A percentile compares a stretch with the other conserved stretches of the same genome.
Evolutionary conservation across 2,113 vertebrate species (phyloP).

Genomic region (Spilogale gracilis): DNA sequence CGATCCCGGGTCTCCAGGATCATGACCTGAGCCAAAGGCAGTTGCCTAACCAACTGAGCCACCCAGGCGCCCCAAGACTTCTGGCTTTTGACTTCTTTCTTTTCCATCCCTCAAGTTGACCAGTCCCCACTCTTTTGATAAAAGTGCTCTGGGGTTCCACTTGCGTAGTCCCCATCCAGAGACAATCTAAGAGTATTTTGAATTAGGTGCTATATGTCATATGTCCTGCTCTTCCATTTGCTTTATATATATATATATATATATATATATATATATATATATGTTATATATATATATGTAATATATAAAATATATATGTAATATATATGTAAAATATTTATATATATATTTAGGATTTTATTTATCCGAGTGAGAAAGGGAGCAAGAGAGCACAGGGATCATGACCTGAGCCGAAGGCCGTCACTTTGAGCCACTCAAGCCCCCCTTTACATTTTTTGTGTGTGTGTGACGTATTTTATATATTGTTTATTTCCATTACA

Average conservation of each 20-base stretch:
- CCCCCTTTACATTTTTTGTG: too few species aligned
- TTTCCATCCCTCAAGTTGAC: rapidly evolving
- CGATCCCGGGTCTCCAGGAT: too few species aligned
- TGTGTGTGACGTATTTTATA: too few species aligned
- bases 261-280: too few species aligned
- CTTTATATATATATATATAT: not conserved
- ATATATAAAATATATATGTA: too few species aligned
- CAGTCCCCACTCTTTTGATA: not conserved
- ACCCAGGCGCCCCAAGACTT: not conserved
- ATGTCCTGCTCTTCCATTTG: not conserved
- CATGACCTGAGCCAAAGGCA: too few species aligned
- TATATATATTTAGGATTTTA: not conserved
- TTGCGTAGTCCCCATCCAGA: not conserved
- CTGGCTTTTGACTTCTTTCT: not conserved
- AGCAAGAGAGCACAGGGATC: not conserved
- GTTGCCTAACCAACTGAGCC: too few species aligned
- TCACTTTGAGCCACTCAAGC: not conserved
- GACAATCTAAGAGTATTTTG: not conserved
- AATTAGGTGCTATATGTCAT: not conserved
- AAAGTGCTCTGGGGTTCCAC: not conserved
- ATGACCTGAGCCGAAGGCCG: not conserved
- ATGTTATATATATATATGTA: too few species aligned
- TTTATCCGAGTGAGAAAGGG: not conserved
- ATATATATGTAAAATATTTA: too few species aligned
- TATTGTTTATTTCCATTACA: too few species aligned